A percentile compares a stretch with the other conserved stretches of the same genome.
Evolutionary conservation across 2,113 vertebrate genomes (phyloP).

Genomic region (Platysternon megacephalum): DNA sequence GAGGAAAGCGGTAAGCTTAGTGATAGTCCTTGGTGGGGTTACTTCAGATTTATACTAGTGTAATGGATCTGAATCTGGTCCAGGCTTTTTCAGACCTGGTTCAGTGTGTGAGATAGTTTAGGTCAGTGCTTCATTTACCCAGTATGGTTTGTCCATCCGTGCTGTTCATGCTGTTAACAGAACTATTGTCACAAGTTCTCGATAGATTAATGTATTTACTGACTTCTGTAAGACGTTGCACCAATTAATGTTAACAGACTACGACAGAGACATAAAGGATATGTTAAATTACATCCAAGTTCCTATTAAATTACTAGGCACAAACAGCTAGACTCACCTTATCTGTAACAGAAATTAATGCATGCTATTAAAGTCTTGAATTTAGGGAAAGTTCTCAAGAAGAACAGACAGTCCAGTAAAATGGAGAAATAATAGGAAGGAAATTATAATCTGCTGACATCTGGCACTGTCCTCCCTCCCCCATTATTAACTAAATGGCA

Average conservation of each 20-base stretch:
- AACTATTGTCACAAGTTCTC: constrained; percentile 58
- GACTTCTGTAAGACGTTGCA: constrained; percentile 68
- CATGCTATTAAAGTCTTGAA: constrained; percentile 74
- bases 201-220: constrained; percentile 76
- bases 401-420: constrained; percentile 43
- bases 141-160: constrained; percentile 13
- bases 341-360: constrained; percentile 83
- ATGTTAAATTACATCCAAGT: constrained; percentile 78
- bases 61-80: neutral
- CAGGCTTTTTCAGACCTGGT: neutral
- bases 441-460: neutral
- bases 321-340: constrained; percentile 73
- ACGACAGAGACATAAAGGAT: constrained; percentile 77
- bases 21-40: neutral
- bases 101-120: neutral
- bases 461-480: neutral
- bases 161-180: constrained; percentile 33
- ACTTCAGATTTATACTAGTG: neutral
- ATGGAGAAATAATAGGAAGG: constrained; percentile 51
- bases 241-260: constrained; percentile 74
- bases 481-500: neutral
- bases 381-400: constrained; percentile 61
- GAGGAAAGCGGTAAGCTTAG: too few species aligned
- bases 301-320: constrained; percentile 77
- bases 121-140: neutral